Conservation (phyloP, 2,888 invertebrate genomes). For the Cosmia pyralina region DNA sequence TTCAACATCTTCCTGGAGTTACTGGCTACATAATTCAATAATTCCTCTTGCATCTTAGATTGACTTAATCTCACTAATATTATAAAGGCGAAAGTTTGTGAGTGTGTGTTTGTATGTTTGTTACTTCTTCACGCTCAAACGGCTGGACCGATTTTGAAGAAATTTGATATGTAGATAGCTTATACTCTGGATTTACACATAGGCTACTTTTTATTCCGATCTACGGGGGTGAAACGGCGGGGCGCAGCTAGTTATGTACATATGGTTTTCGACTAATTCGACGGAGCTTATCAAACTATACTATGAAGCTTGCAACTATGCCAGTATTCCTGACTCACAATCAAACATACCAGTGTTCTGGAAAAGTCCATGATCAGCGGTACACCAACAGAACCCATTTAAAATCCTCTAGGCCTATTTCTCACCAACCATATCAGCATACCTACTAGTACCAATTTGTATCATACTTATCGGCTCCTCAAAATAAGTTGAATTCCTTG, state of each 20-base stretch:
- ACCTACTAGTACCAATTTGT: conserved; percentile 45
- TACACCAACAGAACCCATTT: not conserved
- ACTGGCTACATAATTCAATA: not conserved
- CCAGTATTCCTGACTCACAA: not conserved
- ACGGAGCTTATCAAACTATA: too few species aligned
- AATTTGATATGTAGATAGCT: too few species aligned
- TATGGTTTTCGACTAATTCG: too few species aligned
- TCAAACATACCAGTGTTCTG: not conserved
- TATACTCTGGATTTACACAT: too few species aligned
- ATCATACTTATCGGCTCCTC: conserved; percentile 43
- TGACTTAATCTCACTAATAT: too few species aligned
- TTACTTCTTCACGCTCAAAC: too few species aligned
- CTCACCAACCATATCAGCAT: conserved; percentile 3
- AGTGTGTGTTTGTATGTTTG: too few species aligned
- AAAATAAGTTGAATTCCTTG: conserved; percentile 65
- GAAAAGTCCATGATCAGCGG: not conserved
- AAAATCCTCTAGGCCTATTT: not conserved
- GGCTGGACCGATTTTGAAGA: too few species aligned
- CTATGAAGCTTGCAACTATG: not conserved
- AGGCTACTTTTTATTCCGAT: too few species aligned
- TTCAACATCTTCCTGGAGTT: not conserved
- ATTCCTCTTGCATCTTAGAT: not conserved
- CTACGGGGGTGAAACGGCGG: too few species aligned
- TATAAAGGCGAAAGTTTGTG: too few species aligned
- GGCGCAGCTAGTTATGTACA: too few species aligned